phyloP scores from a whole-genome alignment of 2,113 vertebrate species.

The Camelus bactrianus region DNA sequence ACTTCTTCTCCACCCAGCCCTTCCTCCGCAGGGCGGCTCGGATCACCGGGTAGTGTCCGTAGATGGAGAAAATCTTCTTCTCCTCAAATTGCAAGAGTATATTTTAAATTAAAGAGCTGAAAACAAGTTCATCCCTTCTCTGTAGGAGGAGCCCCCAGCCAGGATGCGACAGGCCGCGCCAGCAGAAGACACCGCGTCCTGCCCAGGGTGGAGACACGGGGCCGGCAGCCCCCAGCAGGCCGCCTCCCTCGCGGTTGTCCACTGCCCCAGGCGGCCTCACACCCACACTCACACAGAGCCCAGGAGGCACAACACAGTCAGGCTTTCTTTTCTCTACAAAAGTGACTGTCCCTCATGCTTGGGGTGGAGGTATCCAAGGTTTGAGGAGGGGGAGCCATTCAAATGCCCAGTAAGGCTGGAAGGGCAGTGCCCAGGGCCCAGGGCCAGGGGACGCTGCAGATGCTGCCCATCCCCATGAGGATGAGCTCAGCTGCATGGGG shows the following conservation, averaged over 20 bases:
- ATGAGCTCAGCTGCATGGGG: neutral
- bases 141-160: neutral
- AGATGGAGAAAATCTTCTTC: conserved; percentile 83
- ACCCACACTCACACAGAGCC: too few species aligned
- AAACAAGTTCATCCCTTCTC: fast-evolving
- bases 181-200: fast-evolving
- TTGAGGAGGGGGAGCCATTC: neutral
- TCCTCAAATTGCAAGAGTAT: conserved; percentile 67
- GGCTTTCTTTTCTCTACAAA: neutral
- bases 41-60: conserved; percentile 77
- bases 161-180: fast-evolving
- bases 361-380: neutral
- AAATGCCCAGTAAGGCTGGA: neutral
- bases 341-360: fast-evolving
- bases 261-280: fast-evolving
- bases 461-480: neutral
- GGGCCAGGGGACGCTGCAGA: neutral
- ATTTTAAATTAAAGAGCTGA: neutral
- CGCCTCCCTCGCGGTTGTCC: neutral
- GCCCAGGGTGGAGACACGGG: neutral
- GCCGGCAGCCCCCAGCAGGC: neutral
- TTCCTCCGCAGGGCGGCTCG: conserved; percentile 71
- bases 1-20: conserved; percentile 84
- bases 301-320: neutral
- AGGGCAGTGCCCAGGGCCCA: neutral